Base-by-base conservation (phyloP, 1,140 invertebrate species). In the Antheraea mylitta region DNA sequence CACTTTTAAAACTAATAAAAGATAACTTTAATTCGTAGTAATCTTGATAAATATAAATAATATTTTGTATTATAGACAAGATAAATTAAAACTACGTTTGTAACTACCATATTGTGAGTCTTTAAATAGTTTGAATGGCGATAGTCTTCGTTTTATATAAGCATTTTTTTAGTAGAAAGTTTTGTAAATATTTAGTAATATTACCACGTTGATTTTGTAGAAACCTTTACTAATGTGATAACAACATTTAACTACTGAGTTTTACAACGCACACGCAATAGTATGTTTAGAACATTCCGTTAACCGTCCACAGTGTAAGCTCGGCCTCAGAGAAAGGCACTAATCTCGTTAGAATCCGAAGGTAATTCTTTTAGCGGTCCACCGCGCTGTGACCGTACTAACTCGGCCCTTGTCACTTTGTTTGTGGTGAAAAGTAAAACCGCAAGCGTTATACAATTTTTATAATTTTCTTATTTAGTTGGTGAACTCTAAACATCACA, bases 301-400 rank as follows among this genome's bases (percentile, higher is more conserved):
- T 65, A 68, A 68, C 70, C 48, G 65, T 53, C 59, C 18, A 61
- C 59, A 7, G 61, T 45, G 62, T 61, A 53, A 53, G 45, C 45
- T n/a, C 13, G 30, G 22, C 19, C 64, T 59, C n/a, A 59, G 63
- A 65, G 70, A 72, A 68, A 68, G 70, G 61, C 65, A 58, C 53
- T 77, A 79, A 79, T 79, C 77, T 76, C 69, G 72, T 76, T 79
- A 79, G 70, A 68, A 53, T 53, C 48, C 18, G 69, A 69, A 75
- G 76, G 72, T 79, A 76, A 79, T 79, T 76, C 77, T 75, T 79
- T 79, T 78, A 78, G 64, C 64, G 64, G 18, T 36, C 37, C 64
- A 13, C 45, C 11, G 45, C 16, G 16, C 11, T 13, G 16, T 53
- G 38, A n/a, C 19, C 7, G 36, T 42, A 45, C 18, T 38, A 42